Conservation (phyloP, 2,113 vertebrate genomes). For the Silurus asotus region DNA sequence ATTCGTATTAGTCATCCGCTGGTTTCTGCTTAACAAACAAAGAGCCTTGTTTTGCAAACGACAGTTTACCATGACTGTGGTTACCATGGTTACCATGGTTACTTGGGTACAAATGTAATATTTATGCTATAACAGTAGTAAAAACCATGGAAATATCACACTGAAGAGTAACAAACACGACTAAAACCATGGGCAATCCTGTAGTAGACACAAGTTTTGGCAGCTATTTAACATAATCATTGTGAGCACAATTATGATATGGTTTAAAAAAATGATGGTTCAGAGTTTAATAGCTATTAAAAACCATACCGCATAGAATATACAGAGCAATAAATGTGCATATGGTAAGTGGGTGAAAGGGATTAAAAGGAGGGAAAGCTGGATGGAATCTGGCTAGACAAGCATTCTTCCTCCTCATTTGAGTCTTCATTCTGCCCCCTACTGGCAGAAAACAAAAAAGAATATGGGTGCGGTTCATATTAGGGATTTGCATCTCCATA, state of each 20-base stretch:
- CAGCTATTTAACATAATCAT: background rate
- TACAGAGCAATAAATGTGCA: background rate
- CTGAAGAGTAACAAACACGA: background rate
- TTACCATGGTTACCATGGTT: background rate
- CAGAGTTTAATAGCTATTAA: too few species aligned
- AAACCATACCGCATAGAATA: background rate
- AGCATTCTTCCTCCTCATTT: background rate
- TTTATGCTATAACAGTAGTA: background rate
- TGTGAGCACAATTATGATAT: background rate
- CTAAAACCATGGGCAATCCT: background rate
- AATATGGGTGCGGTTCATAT: background rate
- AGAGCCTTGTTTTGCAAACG: background rate
- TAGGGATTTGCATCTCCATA: too few species aligned
- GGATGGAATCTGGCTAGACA: background rate
- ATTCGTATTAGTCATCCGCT: background rate
- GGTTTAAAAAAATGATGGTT: background rate
- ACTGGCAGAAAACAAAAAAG: background rate
- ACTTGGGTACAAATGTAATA: background rate
- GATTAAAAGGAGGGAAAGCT: background rate
- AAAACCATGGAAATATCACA: background rate
- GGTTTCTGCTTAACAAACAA: background rate
- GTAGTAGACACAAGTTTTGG: background rate
- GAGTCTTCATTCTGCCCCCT: background rate
- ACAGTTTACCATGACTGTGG: background rate
- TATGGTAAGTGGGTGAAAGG: background rate